A percentile compares a stretch with the other conserved stretches of the same genome.
Conservation (phyloP, 1,140 invertebrate species). For the Penaeus indicus region DNA sequence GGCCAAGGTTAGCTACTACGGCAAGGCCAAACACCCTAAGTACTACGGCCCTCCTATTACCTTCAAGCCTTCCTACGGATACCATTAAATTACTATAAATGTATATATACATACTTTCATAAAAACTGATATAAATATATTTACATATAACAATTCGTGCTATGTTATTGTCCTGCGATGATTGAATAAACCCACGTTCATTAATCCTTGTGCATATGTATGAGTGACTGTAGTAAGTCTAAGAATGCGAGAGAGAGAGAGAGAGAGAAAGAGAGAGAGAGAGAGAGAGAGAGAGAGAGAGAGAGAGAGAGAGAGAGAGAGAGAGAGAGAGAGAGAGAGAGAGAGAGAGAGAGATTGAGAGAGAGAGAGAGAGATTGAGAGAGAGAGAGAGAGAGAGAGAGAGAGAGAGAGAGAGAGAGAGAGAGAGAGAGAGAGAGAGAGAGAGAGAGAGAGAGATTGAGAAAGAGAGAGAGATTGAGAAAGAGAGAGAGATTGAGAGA, state of each 20-base stretch:
- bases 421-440: too few relatives aligned
- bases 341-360: too few relatives aligned
- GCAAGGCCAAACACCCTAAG: slow-evolving; percentile 72
- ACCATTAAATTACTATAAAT: not conserved
- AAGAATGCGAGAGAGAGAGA: slow-evolving; percentile 12
- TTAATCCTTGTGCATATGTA: not conserved
- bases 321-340: too few relatives aligned
- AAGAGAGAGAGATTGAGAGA: too few relatives aligned
- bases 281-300: not conserved
- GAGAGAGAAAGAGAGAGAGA: not conserved
- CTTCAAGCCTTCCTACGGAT: not conserved
- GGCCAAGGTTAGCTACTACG: slow-evolving; percentile 75
- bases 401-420: too few relatives aligned
- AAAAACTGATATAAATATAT: not conserved
- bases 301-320: not conserved
- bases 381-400: too few relatives aligned
- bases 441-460: too few relatives aligned
- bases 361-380: too few relatives aligned
- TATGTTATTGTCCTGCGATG: not conserved
- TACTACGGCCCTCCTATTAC: slow-evolving; percentile 7
- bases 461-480: too few relatives aligned
- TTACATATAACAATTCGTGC: not conserved
- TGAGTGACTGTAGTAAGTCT: not conserved
- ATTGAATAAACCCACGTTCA: not conserved
- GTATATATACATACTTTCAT: slow-evolving; percentile 1